These are phyloP conservation scores for Adela reaumurella DNA, from an alignment of 2,888 invertebrate genomes.

Conservation along the genomic window DNA sequence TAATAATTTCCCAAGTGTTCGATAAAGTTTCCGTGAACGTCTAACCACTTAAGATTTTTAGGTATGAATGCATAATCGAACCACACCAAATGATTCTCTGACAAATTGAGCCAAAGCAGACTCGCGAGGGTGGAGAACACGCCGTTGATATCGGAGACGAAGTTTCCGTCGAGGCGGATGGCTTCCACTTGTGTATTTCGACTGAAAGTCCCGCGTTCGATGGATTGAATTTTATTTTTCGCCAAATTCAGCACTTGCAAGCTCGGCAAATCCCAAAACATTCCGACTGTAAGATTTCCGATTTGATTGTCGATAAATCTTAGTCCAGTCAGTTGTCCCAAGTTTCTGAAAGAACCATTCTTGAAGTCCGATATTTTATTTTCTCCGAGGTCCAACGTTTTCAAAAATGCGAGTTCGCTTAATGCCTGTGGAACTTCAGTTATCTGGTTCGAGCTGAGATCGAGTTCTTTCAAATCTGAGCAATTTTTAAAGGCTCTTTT, in stretches of 20 bases:
- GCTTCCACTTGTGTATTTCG: constrained; percentile 80
- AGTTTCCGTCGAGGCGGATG: constrained; percentile 83
- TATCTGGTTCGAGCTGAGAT: constrained; percentile 83
- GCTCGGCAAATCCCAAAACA: constrained; percentile 80
- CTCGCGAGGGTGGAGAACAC: constrained; percentile 81
- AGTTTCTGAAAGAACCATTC: constrained; percentile 79
- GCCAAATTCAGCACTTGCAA: constrained; percentile 85
- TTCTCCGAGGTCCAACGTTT: constrained; percentile 87
- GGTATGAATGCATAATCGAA: constrained; percentile 92
- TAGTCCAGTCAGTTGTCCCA: constrained; percentile 82
- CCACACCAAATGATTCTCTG: constrained; percentile 88
- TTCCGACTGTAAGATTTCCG: constrained; percentile 79
- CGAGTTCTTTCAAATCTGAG: constrained; percentile 83
- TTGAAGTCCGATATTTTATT: constrained; percentile 81
- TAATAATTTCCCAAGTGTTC: constrained; percentile 85
- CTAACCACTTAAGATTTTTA: constrained; percentile 82
- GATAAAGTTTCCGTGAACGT: constrained; percentile 86
- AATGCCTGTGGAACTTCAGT: constrained; percentile 80
- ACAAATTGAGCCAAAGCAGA: constrained; percentile 82
- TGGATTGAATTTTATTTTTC: constrained; percentile 82
- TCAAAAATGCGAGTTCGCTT: constrained; percentile 75
- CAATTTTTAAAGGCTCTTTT: constrained; percentile 82
- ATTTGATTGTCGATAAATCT: constrained; percentile 88
- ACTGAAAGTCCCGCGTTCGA: constrained; percentile 83
- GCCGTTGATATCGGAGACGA: constrained; percentile 84